Conservation (phyloP, 2,888 invertebrate genomes). For the Chaitophorus viminalis region DNA sequence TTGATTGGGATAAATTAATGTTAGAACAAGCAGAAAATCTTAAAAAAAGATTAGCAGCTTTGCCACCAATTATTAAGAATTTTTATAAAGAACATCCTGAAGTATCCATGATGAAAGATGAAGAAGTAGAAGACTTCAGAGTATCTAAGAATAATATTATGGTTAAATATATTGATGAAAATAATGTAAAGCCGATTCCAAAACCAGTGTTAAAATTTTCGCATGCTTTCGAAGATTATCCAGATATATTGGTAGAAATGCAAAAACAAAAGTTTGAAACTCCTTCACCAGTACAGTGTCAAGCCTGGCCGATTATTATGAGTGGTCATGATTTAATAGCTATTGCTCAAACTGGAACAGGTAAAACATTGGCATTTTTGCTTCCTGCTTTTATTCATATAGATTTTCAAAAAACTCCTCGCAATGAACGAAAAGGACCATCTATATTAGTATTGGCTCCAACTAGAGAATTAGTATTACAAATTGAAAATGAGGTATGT, state of each 20-base stretch:
- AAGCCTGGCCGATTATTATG: slow-evolving; percentile 93
- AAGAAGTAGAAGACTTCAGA: slow-evolving; percentile 73
- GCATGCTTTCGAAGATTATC: slow-evolving; percentile 76
- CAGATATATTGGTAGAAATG: slow-evolving; percentile 85
- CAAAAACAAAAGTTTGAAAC: slow-evolving; percentile 80
- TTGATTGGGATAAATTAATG: slow-evolving; percentile 48
- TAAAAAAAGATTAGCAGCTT: slow-evolving; percentile 73
- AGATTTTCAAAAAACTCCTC: slow-evolving; percentile 82
- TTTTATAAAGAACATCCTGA: slow-evolving; percentile 84
- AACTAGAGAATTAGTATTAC: slow-evolving; percentile 90
- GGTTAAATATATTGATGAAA: slow-evolving; percentile 70
- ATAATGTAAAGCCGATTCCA: slow-evolving; percentile 70
- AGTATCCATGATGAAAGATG: slow-evolving; percentile 74
- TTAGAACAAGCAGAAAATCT: slow-evolving; percentile 65
- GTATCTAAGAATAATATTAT: slow-evolving; percentile 78
- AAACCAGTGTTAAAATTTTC: slow-evolving; percentile 85
- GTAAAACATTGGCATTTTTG: slow-evolving; percentile 92
- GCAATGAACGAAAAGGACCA: slow-evolving; percentile 80
- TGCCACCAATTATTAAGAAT: slow-evolving; percentile 78
- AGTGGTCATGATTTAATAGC: slow-evolving; percentile 94
- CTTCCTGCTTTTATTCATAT: slow-evolving; percentile 94
- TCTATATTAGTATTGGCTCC: slow-evolving; percentile 90
- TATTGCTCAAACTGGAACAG: slow-evolving; percentile 93
- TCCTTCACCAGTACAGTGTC: slow-evolving; percentile 92
- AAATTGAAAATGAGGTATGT: slow-evolving; percentile 90